Base-by-base conservation (phyloP, 2,113 vertebrate genomes). In the Amblyornis subalaris region DNA sequence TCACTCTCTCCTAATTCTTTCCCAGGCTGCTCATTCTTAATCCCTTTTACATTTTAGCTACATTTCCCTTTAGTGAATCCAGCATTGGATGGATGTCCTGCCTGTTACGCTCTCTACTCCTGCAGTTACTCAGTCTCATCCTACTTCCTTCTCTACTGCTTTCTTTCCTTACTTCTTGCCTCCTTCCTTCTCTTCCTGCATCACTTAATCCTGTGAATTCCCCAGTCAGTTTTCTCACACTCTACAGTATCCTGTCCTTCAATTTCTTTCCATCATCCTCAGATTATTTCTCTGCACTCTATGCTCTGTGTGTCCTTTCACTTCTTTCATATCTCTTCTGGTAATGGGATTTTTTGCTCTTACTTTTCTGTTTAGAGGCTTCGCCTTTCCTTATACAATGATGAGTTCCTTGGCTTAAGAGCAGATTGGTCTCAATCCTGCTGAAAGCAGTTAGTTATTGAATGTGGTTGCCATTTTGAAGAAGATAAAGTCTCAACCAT, bases 1-100 rank as follows among this genome's bases (percentile, higher is more conserved):
- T 70, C 35, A 20, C 21, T 89, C 60, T 79, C 82, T 88, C n/a
- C 82, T 70, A 71, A 62, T 79, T 21, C 75, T 93, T 87, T 92
- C 74, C 44, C 75, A 44, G 76, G 79, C 89, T 95, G 50, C 71
- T 95, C 44, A 74, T 94, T 90, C 60, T 48, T 95, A 95, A 95
- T 95, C 85, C 67, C 24, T 90, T 91, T 91, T n/a, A 91, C 69
- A 13, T 77, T 95, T 94, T 86, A 82, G 81, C 74, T 95, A 73
- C 67, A 51, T 95, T 95, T 91, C 42, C 8, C 40, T 66, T 80
- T 45, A 79, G 50, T 71, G 67, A 93, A 86, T 85, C n/a, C 38
- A 77, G 38, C 24, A 17, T 36, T 70, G 61, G 24, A 38, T 83
- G 44, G 29, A 76, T 88, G 28, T 79, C n/a, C 24, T 83, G 67